Evolutionary conservation across 2,888 invertebrate genomes (phyloP).

Genomic region (Anorthoa munda): DNA sequence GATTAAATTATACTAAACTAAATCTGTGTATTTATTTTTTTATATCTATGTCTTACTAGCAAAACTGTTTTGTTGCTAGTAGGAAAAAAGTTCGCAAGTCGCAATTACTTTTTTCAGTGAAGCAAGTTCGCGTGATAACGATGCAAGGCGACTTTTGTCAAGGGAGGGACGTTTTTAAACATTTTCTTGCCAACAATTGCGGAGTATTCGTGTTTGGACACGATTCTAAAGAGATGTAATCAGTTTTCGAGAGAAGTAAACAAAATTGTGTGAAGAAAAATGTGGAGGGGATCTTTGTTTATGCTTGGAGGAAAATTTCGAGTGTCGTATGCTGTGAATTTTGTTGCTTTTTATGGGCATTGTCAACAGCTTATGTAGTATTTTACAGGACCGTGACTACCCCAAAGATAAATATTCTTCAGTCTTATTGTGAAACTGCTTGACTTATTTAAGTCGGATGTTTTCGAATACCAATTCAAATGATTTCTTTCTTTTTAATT

Average conservation of each 20-base stretch:
- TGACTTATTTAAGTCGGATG: too few relatives aligned
- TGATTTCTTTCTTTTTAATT: neutral
- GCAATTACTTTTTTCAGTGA: neutral
- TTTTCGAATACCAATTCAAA: neutral
- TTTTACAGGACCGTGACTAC: neutral
- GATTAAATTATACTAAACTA: too few relatives aligned
- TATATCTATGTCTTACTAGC: too few relatives aligned
- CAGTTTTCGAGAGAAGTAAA: conserved; percentile 60
- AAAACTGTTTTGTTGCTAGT: too few relatives aligned
- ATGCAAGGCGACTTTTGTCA: conserved; percentile 78
- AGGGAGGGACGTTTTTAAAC: conserved; percentile 72
- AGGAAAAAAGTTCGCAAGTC: too few relatives aligned
- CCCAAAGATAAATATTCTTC: neutral
- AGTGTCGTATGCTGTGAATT: conserved; percentile 14
- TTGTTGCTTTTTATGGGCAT: neutral
- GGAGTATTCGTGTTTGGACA: conserved; percentile 58
- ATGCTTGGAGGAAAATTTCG: conserved; percentile 16
- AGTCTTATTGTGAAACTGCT: neutral
- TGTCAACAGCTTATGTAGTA: neutral
- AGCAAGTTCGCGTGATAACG: conserved; percentile 82
- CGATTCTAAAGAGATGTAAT: conserved; percentile 62
- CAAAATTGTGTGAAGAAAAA: conserved; percentile 55
- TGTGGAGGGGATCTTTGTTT: conserved; percentile 38
- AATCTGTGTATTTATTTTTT: too few relatives aligned
- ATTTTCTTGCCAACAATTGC: conserved; percentile 66